phyloP scores from a whole-genome alignment of 2,888 invertebrate species.

The Chrysotoxum bicinctum region DNA sequence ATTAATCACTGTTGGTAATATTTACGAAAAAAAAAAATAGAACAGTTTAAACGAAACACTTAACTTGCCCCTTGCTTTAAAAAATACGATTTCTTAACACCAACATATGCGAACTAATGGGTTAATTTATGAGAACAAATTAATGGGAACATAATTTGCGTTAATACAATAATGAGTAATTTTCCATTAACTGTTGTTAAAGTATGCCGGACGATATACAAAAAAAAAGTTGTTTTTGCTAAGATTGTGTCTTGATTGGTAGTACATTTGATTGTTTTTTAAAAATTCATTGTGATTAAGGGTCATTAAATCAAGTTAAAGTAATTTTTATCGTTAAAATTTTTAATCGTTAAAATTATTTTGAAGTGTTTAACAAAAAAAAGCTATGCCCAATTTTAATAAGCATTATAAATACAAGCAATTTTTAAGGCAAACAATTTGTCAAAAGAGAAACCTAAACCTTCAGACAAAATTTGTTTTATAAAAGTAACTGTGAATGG shows the following conservation, averaged over 20 bases:
- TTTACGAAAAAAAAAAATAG: not conserved
- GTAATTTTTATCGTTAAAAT: too few species aligned
- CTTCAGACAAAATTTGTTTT: too few species aligned
- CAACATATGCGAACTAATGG: not conserved
- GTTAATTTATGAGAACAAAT: slow-evolving; percentile 3
- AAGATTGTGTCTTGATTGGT: not conserved
- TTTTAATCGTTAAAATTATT: too few species aligned
- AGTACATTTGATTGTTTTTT: not conserved
- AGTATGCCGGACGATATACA: not conserved
- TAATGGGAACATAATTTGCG: not conserved
- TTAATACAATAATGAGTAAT: not conserved
- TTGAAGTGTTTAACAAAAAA: too few species aligned
- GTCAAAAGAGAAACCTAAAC: too few species aligned
- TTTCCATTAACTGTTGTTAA: not conserved
- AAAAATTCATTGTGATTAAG: too few species aligned
- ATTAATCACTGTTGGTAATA: slow-evolving; percentile 18
- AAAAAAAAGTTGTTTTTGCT: not conserved
- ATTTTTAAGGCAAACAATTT: too few species aligned
- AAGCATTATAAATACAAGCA: too few species aligned
- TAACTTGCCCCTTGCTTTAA: not conserved
- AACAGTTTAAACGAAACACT: slow-evolving; percentile 1
- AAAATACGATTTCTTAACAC: not conserved
- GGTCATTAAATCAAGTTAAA: too few species aligned
- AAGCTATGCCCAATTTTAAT: too few species aligned
- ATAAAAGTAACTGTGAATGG: too few species aligned